Base-by-base conservation (phyloP, 2,888 invertebrate genomes). In the Cheilosia urbana region DNA sequence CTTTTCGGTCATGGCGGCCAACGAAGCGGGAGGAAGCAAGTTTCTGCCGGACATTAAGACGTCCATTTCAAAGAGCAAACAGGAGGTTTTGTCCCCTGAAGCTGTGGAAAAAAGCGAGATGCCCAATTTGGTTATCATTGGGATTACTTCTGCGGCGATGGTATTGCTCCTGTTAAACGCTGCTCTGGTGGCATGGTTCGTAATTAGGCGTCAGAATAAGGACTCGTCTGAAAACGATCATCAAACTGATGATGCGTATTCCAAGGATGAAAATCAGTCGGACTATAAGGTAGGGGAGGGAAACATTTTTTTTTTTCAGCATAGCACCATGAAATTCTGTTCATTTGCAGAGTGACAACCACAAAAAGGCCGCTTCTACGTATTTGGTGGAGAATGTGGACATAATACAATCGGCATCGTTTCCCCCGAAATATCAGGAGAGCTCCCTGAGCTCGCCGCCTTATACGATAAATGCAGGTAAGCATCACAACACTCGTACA, bases 41-140 rank as follows among this genome's bases (percentile, higher is more conserved):
- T 91, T 90, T 69, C 58, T 91, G 87, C 90, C 91, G 0, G 91
- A 91, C 34, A 88, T 90, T 4, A 91, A 90, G 84, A 89, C 89
- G 1, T 68, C 62, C 5, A 80, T 77, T 57, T 66, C 76, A 0
- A 37, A 42, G 1, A 72, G 72, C 45, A 81, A 34, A n/a, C 49
- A 90, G 0, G 91, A 90, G 51, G 89, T 90, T 0, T 89, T 89
- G 27, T 89, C 91, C 0, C 89, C 90, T 0, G 91, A 91, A 55
- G 88, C 90, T n/a, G 89, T 89, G 19, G 91, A 91, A 58, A 91
- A 91, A 75, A 91, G 90, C 73, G 91, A 91, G 83, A 88, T 91
- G 88, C 91, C 91, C 1, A 91, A 91, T 81, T 90, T 91, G n/a
- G 91, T 91, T 88, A 91, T 91, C 34, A 90, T 91, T 53, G 91